Evolutionary conservation across 2,888 invertebrate genomes (phyloP).

Genomic region (Leptothorax acervorum): DNA sequence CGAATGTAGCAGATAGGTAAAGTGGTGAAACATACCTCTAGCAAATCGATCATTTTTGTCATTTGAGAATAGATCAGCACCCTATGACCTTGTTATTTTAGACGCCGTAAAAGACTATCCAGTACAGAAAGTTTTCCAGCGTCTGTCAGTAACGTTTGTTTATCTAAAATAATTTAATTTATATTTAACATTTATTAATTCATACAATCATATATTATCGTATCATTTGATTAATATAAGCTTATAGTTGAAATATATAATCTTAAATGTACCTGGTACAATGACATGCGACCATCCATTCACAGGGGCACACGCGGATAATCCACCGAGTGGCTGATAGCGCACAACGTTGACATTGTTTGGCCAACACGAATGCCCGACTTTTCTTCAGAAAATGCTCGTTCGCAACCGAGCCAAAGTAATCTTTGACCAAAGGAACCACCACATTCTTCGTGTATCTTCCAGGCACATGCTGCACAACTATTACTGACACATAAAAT

Average conservation of each 20-base stretch:
- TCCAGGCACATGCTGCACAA: conserved; percentile 90
- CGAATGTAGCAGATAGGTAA: background rate
- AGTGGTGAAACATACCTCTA: conserved; percentile 89
- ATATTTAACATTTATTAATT: conserved; percentile 19
- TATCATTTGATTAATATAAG: no score
- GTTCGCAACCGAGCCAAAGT: conserved; percentile 82
- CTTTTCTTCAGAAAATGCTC: conserved; percentile 72
- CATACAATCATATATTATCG: background rate
- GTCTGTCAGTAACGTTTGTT: conserved; percentile 94
- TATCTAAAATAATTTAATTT: conserved; percentile 88
- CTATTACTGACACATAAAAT: conserved; percentile 90
- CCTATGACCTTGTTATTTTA: conserved; percentile 96
- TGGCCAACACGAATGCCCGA: conserved; percentile 65
- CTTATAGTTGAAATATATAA: background rate
- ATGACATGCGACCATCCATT: conserved; percentile 94
- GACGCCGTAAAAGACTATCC: conserved; percentile 92
- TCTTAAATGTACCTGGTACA: conserved; percentile 89
- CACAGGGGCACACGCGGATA: conserved; percentile 86
- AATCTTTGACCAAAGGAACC: conserved; percentile 85
- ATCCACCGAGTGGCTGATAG: conserved; percentile 85
- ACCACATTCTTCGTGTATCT: conserved; percentile 89
- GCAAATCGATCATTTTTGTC: conserved; percentile 98
- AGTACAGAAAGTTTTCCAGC: conserved; percentile 97
- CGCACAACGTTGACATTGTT: conserved; percentile 79
- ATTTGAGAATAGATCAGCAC: conserved; percentile 99